These are phyloP conservation scores for Acyrthosiphon pisum DNA, from an alignment of 1,140 invertebrate genomes.

Conservation along the genomic window DNA sequence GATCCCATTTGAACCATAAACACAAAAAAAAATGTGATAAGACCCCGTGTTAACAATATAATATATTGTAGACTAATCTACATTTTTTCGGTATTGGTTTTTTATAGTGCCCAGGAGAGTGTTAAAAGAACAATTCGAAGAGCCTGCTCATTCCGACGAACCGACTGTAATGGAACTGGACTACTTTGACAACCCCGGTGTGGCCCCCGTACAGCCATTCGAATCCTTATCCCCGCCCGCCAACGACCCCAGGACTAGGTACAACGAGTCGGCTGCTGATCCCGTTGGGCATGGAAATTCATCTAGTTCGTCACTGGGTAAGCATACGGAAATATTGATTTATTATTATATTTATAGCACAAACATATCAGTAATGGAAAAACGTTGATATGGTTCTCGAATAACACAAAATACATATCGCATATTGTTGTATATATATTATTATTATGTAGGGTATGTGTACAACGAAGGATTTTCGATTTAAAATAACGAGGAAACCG, in stretches of 20 bases:
- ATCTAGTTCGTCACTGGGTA: slow-evolving; percentile 45
- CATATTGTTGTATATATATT: background rate
- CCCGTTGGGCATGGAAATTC: background rate
- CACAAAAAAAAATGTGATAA: background rate
- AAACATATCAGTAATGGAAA: background rate
- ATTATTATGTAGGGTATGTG: background rate
- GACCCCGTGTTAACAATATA: background rate
- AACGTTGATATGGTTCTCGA: slow-evolving; percentile 15
- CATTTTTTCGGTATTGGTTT: slow-evolving; percentile 49
- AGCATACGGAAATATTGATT: background rate
- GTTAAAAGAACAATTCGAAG: slow-evolving; percentile 79
- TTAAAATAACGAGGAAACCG: background rate
- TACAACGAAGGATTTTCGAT: background rate
- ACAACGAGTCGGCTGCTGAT: background rate
- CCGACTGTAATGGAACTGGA: slow-evolving; percentile 63
- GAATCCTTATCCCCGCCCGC: slow-evolving; percentile 40
- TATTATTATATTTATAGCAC: background rate
- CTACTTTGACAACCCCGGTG: slow-evolving; percentile 66
- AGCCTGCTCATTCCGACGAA: slow-evolving; percentile 76
- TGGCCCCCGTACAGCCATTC: slow-evolving; percentile 61
- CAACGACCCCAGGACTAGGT: slow-evolving; percentile 23
- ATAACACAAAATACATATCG: background rate
- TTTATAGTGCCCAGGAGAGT: slow-evolving; percentile 80
- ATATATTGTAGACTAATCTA: slow-evolving; percentile 34
- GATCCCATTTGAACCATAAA: background rate